These are phyloP conservation scores for Hypena proboscidalis DNA, from an alignment of 2,888 invertebrate species.

Conservation along the genomic window DNA sequence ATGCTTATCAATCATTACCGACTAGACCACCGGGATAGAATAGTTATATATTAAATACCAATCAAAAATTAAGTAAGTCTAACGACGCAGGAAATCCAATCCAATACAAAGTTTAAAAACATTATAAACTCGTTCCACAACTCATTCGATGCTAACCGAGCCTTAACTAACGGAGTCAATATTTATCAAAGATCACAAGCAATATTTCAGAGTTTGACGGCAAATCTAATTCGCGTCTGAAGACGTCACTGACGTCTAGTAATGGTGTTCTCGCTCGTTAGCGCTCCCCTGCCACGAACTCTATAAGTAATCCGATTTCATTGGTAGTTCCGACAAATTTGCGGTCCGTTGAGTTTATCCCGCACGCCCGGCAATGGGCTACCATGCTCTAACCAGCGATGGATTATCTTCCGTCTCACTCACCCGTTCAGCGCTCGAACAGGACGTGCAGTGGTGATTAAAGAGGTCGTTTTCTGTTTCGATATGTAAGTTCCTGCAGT, in stretches of 20 bases:
- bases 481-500: constrained; percentile 52
- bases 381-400: constrained; percentile 54
- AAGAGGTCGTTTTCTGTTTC: constrained; percentile 57
- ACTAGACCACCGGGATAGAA: too few relatives aligned
- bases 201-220: constrained; percentile 49
- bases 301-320: constrained; percentile 77
- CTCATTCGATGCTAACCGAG: constrained; percentile 1
- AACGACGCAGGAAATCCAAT: too few relatives aligned
- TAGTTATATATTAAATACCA: too few relatives aligned
- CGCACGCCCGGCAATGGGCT: constrained; percentile 52
- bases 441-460: constrained; percentile 53
- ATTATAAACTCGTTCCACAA: constrained; percentile 23
- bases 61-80: too few relatives aligned
- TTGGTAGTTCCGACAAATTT: constrained; percentile 80
- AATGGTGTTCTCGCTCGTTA: constrained; percentile 75
- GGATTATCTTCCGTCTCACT: constrained; percentile 56
- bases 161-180: constrained; percentile 33
- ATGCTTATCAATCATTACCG: too few relatives aligned
- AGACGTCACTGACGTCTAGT: constrained; percentile 62
- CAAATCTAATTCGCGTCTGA: constrained; percentile 58
- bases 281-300: constrained; percentile 65
- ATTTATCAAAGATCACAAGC: constrained; percentile 40
- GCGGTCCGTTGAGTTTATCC: constrained; percentile 71
- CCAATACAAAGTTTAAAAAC: constrained; percentile 8
- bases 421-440: constrained; percentile 41